Evolutionary conservation across 2,797 vertebrate species (phyloP), one percentile per base, ranked within the genome.

Genomic region (Spatula versicolor): DNA sequence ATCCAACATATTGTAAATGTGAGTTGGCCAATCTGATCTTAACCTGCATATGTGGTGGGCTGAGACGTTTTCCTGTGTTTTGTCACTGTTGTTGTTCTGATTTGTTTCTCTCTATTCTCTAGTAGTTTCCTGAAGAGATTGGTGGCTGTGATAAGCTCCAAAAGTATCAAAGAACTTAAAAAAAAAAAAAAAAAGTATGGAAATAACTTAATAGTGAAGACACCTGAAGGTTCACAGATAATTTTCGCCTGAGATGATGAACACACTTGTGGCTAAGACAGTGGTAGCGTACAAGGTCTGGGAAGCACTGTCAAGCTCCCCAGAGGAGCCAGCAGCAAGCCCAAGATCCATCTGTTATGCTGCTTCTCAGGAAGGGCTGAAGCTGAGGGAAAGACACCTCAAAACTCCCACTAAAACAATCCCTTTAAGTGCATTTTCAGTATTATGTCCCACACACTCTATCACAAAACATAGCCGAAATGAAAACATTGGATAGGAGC

Each of bases 231-330:
- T 66, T n/a, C 39, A 43, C 18, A 33, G 41, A 26, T 41, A 20
- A 30, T 35, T 30, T 45, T 26, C 19, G 21, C n/a, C 16, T 66
- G 37, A 59, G 18, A 52, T 28, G 11, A 39, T 52, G 26, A 41
- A 45, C 13, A 19, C 13, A 30, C 41, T 16, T 33, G 11, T 45
- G 15, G 25, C 28, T 33, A 45, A 54, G 25, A 10, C 18, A 30
- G 0, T 5, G 33, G 35, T 6, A 0, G 1, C 15, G 10, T 13
- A 3, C 0, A 0, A 72, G 7, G 13, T 28, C 25, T 81, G 69
- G 41, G 33, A 45, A 64, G 13, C 20, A 30, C 3, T 18, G 4
- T 3, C 31, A 21, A 16, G 31, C 6, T n/a, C 14, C 18, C 7
- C 46, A 17, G 52, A 26, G 28, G 30, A 12, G 14, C 7, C 12